Evolutionary conservation across 92 coral and sea anemone genomes (phyloP), one percentile per base, ranked within the genome.

Genomic region (Plumapathes pennacea): DNA sequence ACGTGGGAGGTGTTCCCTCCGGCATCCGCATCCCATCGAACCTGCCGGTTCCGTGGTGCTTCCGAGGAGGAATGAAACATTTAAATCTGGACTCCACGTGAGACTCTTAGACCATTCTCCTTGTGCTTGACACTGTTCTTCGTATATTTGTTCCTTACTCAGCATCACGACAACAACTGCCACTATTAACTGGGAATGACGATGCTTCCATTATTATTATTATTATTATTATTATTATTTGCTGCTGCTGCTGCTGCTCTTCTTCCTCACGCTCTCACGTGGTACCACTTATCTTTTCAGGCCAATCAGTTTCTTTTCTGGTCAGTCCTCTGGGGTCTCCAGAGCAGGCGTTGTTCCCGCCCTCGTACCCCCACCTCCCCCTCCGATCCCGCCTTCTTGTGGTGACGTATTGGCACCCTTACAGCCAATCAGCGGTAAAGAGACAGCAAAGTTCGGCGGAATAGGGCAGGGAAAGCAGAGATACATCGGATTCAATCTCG

Each of bases 1-100:
- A 82, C 52, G 49, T 90, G 4, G 97, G 97, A 2, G 95, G 97
- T 24, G 60, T 90, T 39, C 78, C 85, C 9, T 48, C 37, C 7
- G 55, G 63, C 19, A 60, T 42, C 17, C 12, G 29, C 25, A 55
- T 64, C 15, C 34, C 55, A 3, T 14, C 79, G 2, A 32, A 54
- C 20, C 60, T 61, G 18, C 90, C 90, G n/a, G 85, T 77, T 67
- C 59, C 57, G 24, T 66, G 75, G 58, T 81, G 95, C 12, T 82
- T 82, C 47, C 27, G 36, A 34, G 97, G 90, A 28, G 97, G 67
- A 36, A 72, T 90, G 83, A 74, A 82, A 38, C 34, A 76, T 4
- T 62, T 90, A 28, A 36, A 51, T 18, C 18, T 90, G 0, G 69
- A 81, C 50, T 43, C 64, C n/a, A 4, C 56, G n/a, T 21, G 11